Base-by-base conservation (phyloP, 2,888 invertebrate species). In the Entomobrya proxima region DNA sequence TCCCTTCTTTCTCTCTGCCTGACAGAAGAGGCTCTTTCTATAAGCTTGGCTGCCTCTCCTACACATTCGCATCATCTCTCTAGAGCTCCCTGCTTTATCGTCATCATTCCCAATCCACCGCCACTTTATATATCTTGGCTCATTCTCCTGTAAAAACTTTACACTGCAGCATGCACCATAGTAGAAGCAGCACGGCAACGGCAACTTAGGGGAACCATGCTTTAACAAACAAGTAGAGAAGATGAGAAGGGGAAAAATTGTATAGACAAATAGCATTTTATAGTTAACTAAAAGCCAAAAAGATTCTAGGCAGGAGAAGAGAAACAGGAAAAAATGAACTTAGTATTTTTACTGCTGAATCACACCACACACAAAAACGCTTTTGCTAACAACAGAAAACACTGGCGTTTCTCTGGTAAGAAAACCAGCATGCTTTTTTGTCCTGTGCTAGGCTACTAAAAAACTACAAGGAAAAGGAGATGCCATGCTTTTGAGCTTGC, bases 381-480 rank as follows among this genome's bases (percentile, higher is more conserved):
- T 24, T n/a, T n/a, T 30, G 58, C 55, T 27, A 40, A 27, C 40
- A 18, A 30, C 52, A 27, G 2, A 11, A 37, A 50, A 1, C 67
- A 32, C 78, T 78, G 64, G 30, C 50, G 30, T 67, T 44, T 55
- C 35, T 72, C 24, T 40, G 58, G 72, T 72, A 80, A 80, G 72
- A n/a, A n/a, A n/a, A n/a, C n/a, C n/a, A 80, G 69, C 79, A 79
- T 52, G 80, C 58, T 79, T 40, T 40, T 40, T 80, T 80, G 80
- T 72, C 32, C 80, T 80, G 72, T n/a, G n/a, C n/a, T n/a, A n/a
- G n/a, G n/a, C n/a, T n/a, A n/a, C n/a, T n/a, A n/a, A n/a, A n/a
- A n/a, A n/a, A n/a, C n/a, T n/a, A 47, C 44, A 18, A 80, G 27
- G 52, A 69, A 27, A 44, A 37, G 30, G 77, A 78, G 72, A 80